A percentile compares a stretch with the other conserved stretches of the same genome.
phyloP scores from a whole-genome alignment of 2,797 vertebrate species.

The Halcyon leucocephala region DNA sequence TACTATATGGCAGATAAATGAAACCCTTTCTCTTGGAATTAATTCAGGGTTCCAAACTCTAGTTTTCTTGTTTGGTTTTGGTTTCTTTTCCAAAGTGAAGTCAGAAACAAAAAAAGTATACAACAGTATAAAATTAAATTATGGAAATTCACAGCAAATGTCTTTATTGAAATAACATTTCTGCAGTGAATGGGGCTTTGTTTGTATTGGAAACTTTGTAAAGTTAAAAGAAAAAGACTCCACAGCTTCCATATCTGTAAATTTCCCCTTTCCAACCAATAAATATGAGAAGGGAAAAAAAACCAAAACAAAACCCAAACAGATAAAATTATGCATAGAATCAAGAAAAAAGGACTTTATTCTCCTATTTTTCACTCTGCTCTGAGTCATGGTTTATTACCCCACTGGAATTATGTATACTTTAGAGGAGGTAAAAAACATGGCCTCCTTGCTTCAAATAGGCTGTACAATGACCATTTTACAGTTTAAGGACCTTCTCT shows the following conservation, averaged over 20 bases:
- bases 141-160: not conserved
- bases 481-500: not conserved
- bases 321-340: not conserved
- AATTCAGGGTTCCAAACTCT: not conserved
- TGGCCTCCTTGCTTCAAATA: not conserved
- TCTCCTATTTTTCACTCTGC: not conserved
- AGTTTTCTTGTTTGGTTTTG: not conserved
- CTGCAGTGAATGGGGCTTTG: not conserved
- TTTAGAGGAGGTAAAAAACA: not conserved
- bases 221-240: not conserved
- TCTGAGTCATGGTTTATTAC: not conserved
- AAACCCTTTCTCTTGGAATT: not conserved
- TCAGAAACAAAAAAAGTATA: not conserved
- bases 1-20: not conserved
- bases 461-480: not conserved
- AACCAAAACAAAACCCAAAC: no score
- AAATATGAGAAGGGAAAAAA: not conserved
- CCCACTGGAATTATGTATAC: not conserved
- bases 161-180: not conserved
- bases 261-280: not conserved
- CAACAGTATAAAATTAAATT: not conserved
- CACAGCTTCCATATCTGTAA: not conserved
- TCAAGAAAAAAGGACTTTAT: not conserved
- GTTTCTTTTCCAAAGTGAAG: not conserved
- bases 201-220: not conserved